A percentile compares a stretch with the other conserved stretches of the same genome.
phyloP scores from a whole-genome alignment of 2,888 invertebrate genomes.

The Lasioglossum morio region DNA sequence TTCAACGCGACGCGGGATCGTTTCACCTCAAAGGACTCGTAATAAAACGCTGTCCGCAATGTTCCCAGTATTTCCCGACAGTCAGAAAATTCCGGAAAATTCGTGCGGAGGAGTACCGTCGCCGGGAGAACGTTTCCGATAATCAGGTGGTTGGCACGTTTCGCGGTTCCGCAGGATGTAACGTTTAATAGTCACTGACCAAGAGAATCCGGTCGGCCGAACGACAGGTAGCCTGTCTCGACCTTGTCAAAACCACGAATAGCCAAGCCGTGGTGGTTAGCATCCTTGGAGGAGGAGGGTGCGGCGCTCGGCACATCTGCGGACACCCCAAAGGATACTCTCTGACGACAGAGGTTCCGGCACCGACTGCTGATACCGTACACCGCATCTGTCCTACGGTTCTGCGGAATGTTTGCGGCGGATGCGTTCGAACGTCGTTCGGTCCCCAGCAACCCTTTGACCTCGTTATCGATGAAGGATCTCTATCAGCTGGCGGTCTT shows the following conservation, averaged over 20 bases:
- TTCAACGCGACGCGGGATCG: background rate
- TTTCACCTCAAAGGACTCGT: background rate
- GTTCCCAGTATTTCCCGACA: background rate
- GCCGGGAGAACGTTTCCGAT: conserved; percentile 23
- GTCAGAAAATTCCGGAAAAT: background rate
- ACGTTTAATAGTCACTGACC: conserved; percentile 63
- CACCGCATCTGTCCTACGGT: conserved; percentile 72
- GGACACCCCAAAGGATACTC: conserved; percentile 72
- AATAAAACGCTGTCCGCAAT: background rate
- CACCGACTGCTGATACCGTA: conserved; percentile 71
- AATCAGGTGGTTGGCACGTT: conserved; percentile 44
- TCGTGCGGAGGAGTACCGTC: background rate
- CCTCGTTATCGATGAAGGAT: conserved; percentile 45
- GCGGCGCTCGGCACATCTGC: conserved; percentile 74
- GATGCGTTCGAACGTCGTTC: conserved; percentile 63
- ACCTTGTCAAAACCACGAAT: conserved; percentile 79
- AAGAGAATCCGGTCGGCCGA: conserved; percentile 37
- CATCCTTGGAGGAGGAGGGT: conserved; percentile 69
- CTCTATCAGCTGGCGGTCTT: conserved; percentile 22
- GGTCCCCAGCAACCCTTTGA: conserved; percentile 57
- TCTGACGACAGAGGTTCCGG: conserved; percentile 67
- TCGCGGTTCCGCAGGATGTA: conserved; percentile 57
- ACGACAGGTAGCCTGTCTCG: conserved; percentile 61
- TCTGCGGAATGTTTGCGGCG: conserved; percentile 75
- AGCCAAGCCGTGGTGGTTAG: conserved; percentile 67